Percentiles rank a stretch among this genome's conserved stretches.
Evolutionary conservation across 2,888 invertebrate genomes (phyloP).

Genomic region (Sepiola atlantica): DNA sequence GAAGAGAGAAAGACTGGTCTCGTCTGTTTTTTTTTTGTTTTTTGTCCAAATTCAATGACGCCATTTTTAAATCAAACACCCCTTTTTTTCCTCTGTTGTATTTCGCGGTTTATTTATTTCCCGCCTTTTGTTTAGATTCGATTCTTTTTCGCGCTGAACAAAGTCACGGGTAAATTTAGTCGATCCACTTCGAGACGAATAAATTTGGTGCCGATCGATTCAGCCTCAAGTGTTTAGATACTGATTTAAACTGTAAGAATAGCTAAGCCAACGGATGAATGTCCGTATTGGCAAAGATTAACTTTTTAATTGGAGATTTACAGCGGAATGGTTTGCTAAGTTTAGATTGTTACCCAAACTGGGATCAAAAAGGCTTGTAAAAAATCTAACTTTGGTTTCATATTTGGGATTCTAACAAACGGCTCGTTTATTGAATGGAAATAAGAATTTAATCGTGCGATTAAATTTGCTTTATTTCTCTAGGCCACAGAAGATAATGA

Average conservation of each 20-base stretch:
- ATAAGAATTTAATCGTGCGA: too few relatives aligned
- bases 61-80: background rate
- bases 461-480: background rate
- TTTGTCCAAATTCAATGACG: background rate
- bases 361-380: background rate
- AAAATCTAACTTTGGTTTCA: background rate
- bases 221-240: background rate
- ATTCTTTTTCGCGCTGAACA: background rate
- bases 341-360: background rate
- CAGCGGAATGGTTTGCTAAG: background rate
- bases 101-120: background rate
- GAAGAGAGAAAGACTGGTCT: background rate
- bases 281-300: background rate
- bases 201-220: background rate
- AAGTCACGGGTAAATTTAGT: background rate
- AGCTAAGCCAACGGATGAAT: background rate
- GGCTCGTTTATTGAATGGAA: background rate
- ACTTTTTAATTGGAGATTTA: background rate
- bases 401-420: background rate
- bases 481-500: background rate
- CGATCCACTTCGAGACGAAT: background rate
- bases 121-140: background rate
- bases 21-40: background rate
- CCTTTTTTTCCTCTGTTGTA: background rate
- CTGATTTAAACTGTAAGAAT: background rate